phyloP scores from a whole-genome alignment of 2,113 vertebrate species.

The Pterocles burchelli region DNA sequence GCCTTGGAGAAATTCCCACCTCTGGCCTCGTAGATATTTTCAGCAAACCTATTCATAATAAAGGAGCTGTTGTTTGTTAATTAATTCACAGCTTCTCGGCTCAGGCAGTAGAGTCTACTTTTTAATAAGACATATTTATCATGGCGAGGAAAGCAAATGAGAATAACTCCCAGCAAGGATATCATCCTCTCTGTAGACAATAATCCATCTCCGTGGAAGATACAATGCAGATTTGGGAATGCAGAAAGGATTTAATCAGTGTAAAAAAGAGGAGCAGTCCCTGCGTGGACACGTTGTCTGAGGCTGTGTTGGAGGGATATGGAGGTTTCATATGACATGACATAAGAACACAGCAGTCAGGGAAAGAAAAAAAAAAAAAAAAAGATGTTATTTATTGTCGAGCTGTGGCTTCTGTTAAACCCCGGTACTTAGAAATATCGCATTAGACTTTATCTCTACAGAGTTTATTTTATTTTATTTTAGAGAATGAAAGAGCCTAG shows the following conservation, averaged over 20 bases:
- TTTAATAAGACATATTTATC: conserved; percentile 64
- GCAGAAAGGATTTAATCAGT: conserved; percentile 14
- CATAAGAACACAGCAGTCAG: neutral
- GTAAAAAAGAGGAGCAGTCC: neutral
- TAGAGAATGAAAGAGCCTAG: neutral
- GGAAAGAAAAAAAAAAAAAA: neutral
- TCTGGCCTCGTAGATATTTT: conserved; percentile 24
- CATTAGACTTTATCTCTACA: neutral
- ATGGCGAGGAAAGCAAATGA: neutral
- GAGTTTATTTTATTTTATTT: conserved; percentile 36
- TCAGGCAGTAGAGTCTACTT: neutral
- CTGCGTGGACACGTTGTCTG: neutral
- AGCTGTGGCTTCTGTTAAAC: conserved; percentile 26
- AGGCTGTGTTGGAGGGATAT: neutral
- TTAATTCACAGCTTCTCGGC: conserved; percentile 55
- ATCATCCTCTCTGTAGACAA: neutral
- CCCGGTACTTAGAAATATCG: neutral
- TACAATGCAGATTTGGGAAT: neutral
- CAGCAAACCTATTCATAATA: conserved; percentile 17
- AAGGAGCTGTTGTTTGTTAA: conserved; percentile 37
- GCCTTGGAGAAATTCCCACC: conserved; percentile 50
- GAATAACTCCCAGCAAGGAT: conserved; percentile 7
- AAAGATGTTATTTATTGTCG: conserved; percentile 24
- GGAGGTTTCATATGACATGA: neutral
- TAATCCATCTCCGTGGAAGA: conserved; percentile 19